Base-by-base conservation (phyloP, 2,888 invertebrate genomes). In the Apotomis betuletana region DNA sequence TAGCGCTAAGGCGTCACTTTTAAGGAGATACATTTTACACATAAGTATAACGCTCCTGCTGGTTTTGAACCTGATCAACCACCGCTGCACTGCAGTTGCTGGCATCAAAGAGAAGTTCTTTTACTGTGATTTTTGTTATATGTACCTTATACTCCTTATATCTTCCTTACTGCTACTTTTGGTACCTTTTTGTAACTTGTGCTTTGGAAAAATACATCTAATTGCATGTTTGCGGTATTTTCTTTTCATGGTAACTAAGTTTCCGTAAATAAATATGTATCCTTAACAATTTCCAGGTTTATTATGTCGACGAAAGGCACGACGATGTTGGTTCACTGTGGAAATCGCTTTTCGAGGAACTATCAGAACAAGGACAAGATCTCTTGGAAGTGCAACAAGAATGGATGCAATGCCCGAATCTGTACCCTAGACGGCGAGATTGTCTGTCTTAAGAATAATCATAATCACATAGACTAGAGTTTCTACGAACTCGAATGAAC, bases 311-410 rank as follows among this genome's bases (percentile, higher is more conserved):
- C 69, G n/a, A 85, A 85, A 77, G 85, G 85, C 4, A 83, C 82
- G 0, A 85, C 80, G 13, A 84, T 86, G 74, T 76, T 89, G 3
- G 8, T 83, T 12, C 83, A 76, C 71, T 73, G 79, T 3, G 87
- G 86, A 0, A 60, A 76, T n/a, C 80, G 81, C 3, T 89, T 79
- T 73, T 86, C 86, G 3, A 86, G 75, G 73, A 88, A 88, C 74
- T 89, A 90, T 62, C 87, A 87, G 67, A 89, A 88, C 36, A 85
- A 85, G 1, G 72, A 75, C 2, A 82, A 77, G 51, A 81, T 87
- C 13, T 88, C 89, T 0, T 89, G 89, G 86, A 85, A 82, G 63
- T 90, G 90, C 74, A 88, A 85, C 75, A 88, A 83, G 74, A 0
- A 71, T 0, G 83, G 83, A 0, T 90, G 90, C 75, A 82, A 77